Base-by-base conservation (phyloP, 1,140 invertebrate species). In the Caenorhabditis tropicalis region DNA sequence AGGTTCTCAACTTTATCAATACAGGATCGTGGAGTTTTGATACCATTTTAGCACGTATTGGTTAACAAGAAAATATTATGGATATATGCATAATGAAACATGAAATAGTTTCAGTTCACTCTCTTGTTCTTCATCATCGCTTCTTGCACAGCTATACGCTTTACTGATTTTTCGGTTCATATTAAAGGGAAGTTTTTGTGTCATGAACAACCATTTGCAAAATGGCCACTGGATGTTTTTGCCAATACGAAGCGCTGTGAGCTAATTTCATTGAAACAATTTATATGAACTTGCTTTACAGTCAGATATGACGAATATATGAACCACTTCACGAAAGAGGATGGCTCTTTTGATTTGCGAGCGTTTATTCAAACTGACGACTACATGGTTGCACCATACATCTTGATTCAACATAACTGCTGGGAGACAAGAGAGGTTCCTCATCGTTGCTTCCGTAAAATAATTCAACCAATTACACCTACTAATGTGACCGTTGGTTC, bases 141-240 rank as follows among this genome's bases (percentile, higher is more conserved):
- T 31, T 12, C 65, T 2, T n/a, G 19, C 24, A n/a, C 12, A 10
- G 36, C 36, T 19, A 29, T 31, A 3, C 33, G 7, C 3, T 1
- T 12, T 10, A 74, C 65, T 0, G 65, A 74, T 12, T 74, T 74
- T 46, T 74, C 65, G 4, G 65, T 74, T 3, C 36, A 74, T 43
- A 43, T 74, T 10, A 74, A 74, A 24, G 65, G 65, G 43, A 39
- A 24, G n/a, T n/a, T 74, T 74, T 21, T 74, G 65, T 74, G 65
- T 27, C 19, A 43, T 74, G 65, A 74, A 9, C n/a, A 43, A 21
- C 65, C 65, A 24, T 31, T 9, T 31, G 12, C 29, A 15, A 74
- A 43, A 1, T 19, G n/a, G 19, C 36, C 36, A 21, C 2, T 74
- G 21, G 65, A 74, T 19, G 16, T 74, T 74, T 27, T 74, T 21